These are phyloP conservation scores for Cichlasoma orientale DNA, from an alignment of 2,797 vertebrate genomes.

Conservation along the genomic window DNA sequence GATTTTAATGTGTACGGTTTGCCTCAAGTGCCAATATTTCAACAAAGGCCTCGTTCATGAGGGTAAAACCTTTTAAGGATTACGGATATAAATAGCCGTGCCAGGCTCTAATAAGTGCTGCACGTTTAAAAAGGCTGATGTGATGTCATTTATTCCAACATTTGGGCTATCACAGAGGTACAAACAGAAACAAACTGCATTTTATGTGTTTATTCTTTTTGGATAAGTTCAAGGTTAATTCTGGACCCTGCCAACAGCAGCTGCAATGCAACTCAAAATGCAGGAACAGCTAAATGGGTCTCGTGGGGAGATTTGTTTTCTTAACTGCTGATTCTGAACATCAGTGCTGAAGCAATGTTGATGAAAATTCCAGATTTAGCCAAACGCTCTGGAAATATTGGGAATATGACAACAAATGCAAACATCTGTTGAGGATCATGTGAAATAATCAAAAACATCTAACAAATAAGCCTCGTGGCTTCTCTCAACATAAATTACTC, in stretches of 20 bases:
- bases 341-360: neutral
- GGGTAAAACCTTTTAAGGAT: constrained; percentile 49
- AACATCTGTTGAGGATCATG: neutral
- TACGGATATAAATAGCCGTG: constrained; percentile 56
- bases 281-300: neutral
- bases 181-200: neutral
- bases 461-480: neutral
- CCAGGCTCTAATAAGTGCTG: constrained; percentile 38
- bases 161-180: neutral
- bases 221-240: neutral
- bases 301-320: neutral
- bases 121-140: constrained; percentile 22
- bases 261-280: neutral
- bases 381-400: neutral
- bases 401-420: neutral
- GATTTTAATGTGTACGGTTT: constrained; percentile 8
- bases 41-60: constrained; percentile 63
- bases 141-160: constrained; percentile 26
- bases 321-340: neutral
- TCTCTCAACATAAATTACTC: neutral
- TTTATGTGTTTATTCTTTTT: neutral
- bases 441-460: neutral
- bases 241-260: neutral
- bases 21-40: neutral
- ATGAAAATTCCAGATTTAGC: neutral